Evolutionary conservation across 2,797 vertebrate genomes (phyloP), one percentile per base, ranked within the genome.

Genomic region (Gymnothorax javanicus): DNA sequence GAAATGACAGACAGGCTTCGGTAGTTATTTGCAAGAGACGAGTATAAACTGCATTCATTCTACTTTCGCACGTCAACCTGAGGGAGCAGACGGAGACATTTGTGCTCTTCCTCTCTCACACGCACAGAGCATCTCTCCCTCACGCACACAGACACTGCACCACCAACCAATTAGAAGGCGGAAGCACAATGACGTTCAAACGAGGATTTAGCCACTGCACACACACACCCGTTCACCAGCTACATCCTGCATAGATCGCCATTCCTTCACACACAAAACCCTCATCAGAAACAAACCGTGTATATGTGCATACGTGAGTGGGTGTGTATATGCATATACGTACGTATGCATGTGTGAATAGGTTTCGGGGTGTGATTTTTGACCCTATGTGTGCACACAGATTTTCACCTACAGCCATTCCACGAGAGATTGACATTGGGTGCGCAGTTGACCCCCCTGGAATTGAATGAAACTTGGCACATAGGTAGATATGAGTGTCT

Each of bases 1-100:
- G 71, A 82, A 86, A 60, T 83, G 82, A 87, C 8, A 81, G 89
- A 83, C 71, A 73, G 82, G 43, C 82, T 50, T 82, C 81, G 7
- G 62, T 43, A 43, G 2, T 67, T 62, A 50, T 82, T 82, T 84
- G 57, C 59, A 12, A 67, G 20, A 7, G 3, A 23, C 59, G 2
- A 54, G 43, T 2, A 2, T 25, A 54, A 12, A 7, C 52, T 23
- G 43, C 25, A 75, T 7, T 25, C 33, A 6, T 17, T 6, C 43
- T 8, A 27, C 50, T 79, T 15, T 1, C 20, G 20, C 75, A 79
- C 20, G 17, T 20, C 12, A 4, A 77, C 73, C 11, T 15, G 25
- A 25, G 64, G 0, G 7, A 23, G 67, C 33, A 43, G 33, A 43
- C 33, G 33, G 33, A 43, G 33, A 20, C 69, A 2, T 27, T 13